Conservation (phyloP, 37 sponge, comb jelly and placozoan genomes). For the Sycon ciliatum region DNA sequence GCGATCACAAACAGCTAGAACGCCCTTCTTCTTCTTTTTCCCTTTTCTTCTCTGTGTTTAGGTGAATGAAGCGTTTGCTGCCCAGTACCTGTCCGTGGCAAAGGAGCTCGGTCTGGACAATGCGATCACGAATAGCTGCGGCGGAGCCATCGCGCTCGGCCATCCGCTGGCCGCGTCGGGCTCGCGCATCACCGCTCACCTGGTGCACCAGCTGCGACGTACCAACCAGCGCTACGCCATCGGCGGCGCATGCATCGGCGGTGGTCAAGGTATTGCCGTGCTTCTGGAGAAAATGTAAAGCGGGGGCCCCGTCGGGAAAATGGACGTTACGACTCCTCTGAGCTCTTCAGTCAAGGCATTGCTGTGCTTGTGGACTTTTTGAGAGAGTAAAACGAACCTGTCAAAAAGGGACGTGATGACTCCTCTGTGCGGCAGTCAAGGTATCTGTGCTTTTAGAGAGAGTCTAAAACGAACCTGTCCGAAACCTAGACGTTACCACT, state of each 20-base stretch:
- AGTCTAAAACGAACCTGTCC: no score
- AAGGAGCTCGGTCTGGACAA: constrained; percentile 80
- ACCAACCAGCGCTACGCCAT: constrained; percentile 50
- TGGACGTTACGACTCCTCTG: no score
- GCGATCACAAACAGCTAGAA: constrained; percentile 78
- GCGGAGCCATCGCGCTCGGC: constrained; percentile 96
- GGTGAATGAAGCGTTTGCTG: constrained; percentile 98
- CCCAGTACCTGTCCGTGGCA: constrained; percentile 81
- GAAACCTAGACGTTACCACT: no score
- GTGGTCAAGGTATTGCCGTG: constrained; percentile 94
- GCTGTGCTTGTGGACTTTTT: no score
- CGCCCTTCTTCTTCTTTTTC: constrained; percentile 12
- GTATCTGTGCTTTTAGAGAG: no score
- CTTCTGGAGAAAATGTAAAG: constrained; percentile 64
- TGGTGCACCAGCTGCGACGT: constrained; percentile 77
- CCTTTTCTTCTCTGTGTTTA: constrained; percentile 13
- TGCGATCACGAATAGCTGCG: constrained; percentile 73
- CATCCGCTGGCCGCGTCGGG: constrained; percentile 89
- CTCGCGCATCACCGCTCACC: constrained; percentile 77
- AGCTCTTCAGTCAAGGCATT: no score
- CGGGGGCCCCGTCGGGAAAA: no score
- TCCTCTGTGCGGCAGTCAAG: no score
- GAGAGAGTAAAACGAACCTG: no score
- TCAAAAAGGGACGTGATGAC: no score
- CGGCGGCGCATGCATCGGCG: constrained; percentile 97